phyloP scores from a whole-genome alignment of 92 coral and sea anemone species.

The Meandrina meandrites region DNA sequence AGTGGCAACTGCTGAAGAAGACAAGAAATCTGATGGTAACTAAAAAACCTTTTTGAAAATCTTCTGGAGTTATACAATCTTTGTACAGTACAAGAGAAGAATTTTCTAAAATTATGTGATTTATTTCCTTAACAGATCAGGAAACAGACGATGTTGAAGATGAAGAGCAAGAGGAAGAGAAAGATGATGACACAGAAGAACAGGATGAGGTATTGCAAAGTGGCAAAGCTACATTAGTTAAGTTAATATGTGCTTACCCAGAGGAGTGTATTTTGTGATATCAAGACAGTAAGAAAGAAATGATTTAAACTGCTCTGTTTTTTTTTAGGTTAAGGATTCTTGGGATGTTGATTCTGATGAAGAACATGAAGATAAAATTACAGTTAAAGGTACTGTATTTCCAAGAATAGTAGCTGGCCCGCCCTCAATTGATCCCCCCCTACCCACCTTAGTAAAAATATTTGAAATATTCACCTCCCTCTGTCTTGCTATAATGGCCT shows the following conservation, averaged over 20 bases:
- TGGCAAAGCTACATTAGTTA: not conserved
- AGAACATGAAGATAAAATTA: constrained; percentile 40
- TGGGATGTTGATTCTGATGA: constrained; percentile 85
- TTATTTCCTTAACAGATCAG: constrained; percentile 14
- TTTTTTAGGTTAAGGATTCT: constrained; percentile 72
- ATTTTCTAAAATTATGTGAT: not conserved
- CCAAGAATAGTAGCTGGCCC: too few relatives aligned
- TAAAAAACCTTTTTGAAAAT: too few relatives aligned
- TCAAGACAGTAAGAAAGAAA: not conserved
- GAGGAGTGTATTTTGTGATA: too few relatives aligned
- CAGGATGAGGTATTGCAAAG: not conserved
- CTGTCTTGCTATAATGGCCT: too few relatives aligned
- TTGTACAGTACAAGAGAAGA: not conserved
- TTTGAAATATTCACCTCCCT: too few relatives aligned
- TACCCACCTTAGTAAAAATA: too few relatives aligned
- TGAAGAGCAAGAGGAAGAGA: constrained; percentile 31
- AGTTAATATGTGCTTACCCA: not conserved
- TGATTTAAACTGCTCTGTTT: not conserved
- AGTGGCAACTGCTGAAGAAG: constrained; percentile 13
- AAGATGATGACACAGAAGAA: constrained; percentile 25
- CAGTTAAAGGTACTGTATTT: constrained; percentile 26
- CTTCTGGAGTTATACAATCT: not conserved
- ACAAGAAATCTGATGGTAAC: constrained; percentile 42
- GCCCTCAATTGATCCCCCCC: too few relatives aligned
- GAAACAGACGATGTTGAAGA: constrained; percentile 16